Conservation (phyloP, 2,113 vertebrate genomes). For the Cavia porcellus region DNA sequence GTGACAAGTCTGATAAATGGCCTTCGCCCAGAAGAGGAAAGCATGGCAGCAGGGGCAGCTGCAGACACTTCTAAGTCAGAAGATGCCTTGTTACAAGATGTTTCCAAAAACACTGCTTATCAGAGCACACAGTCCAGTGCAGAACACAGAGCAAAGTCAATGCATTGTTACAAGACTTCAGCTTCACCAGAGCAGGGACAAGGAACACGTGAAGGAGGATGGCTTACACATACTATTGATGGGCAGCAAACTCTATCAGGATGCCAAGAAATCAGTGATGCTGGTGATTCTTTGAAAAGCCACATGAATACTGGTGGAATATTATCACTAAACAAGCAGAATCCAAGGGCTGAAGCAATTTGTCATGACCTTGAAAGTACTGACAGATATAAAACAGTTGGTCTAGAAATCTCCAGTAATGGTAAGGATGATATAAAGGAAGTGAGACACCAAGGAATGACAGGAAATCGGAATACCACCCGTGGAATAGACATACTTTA, state of each 20-base stretch:
- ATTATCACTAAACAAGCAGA: slow-evolving; percentile 21
- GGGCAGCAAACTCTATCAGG: slow-evolving; percentile 30
- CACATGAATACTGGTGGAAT: neutral
- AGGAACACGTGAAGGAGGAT: slow-evolving; percentile 19
- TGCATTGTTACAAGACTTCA: neutral
- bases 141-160: slow-evolving; percentile 66
- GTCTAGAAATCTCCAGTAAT: neutral
- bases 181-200: slow-evolving; percentile 60
- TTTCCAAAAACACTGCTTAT: slow-evolving; percentile 41
- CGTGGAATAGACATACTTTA: neutral
- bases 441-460: slow-evolving; percentile 37
- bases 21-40: slow-evolving; percentile 89
- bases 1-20: slow-evolving; percentile 93
- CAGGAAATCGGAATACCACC: slow-evolving; percentile 7
- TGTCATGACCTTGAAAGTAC: neutral
- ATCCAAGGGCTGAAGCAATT: neutral
- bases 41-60: slow-evolving; percentile 70
- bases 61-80: slow-evolving; percentile 38
- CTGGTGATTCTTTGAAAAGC: neutral
- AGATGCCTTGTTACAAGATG: neutral
- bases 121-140: slow-evolving; percentile 26
- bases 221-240: neutral
- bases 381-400: neutral
- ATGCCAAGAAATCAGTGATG: neutral
- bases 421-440: slow-evolving; percentile 47